phyloP scores from a whole-genome alignment of 2,797 vertebrate genomes.

The Serranus cabrilla region DNA sequence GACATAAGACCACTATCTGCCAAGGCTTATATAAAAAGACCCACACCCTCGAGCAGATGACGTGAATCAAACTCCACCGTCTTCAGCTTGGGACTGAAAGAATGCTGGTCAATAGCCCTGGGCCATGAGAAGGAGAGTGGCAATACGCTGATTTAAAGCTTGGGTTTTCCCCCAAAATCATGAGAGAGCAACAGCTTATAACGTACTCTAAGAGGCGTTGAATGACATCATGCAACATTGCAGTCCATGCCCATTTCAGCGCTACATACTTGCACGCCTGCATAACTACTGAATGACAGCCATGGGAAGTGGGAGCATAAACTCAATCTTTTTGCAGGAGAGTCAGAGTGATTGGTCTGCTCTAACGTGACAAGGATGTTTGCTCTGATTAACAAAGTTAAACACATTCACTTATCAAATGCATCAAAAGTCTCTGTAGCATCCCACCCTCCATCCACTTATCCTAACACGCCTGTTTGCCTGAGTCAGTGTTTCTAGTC shows the following conservation, averaged over 20 bases:
- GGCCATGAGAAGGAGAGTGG: conserved; percentile 70
- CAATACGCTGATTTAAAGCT: conserved; percentile 65
- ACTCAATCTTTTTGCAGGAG: conserved; percentile 40
- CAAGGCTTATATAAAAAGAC: conserved; percentile 68
- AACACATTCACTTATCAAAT: conserved; percentile 16
- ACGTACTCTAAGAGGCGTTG: conserved; percentile 53
- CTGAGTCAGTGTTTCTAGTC: background rate
- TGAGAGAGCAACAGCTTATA: conserved; percentile 38
- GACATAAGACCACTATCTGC: conserved; percentile 75
- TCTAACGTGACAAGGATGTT: conserved; percentile 39
- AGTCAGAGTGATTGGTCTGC: conserved; percentile 16
- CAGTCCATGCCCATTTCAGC: conserved; percentile 61
- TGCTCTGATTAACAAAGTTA: conserved; percentile 43
- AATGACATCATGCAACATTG: conserved; percentile 76
- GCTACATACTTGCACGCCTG: conserved; percentile 70
- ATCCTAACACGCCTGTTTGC: conserved; percentile 1
- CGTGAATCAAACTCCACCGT: conserved; percentile 64
- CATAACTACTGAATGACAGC: conserved; percentile 68
- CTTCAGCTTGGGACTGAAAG: conserved; percentile 63
- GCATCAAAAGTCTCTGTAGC: conserved; percentile 14
- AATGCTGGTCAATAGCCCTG: conserved; percentile 72
- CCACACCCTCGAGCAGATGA: conserved; percentile 75
- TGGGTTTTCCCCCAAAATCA: conserved; percentile 72
- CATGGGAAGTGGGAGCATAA: conserved; percentile 57
- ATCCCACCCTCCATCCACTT: background rate